phyloP scores from a whole-genome alignment of 2,113 vertebrate genomes.

The Pseudonaja textilis region DNA sequence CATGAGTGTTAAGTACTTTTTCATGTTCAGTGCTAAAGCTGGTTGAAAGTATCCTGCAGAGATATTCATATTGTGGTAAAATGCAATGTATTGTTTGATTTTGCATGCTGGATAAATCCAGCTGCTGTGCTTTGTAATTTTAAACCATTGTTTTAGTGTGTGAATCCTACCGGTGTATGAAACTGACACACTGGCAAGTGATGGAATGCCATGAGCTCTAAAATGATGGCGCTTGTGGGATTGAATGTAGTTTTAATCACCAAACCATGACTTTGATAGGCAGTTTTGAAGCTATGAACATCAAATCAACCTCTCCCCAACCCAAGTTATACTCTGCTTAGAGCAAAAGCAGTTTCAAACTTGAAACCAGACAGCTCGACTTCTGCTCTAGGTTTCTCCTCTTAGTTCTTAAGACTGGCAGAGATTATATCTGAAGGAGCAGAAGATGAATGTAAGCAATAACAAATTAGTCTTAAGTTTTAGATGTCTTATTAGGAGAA shows the following conservation, averaged over 20 bases:
- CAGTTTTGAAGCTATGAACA: not conserved
- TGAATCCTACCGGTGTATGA: not conserved
- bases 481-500: not conserved
- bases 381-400: not conserved
- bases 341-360: not conserved
- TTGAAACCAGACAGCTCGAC: not conserved
- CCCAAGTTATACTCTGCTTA: not conserved
- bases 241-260: not conserved
- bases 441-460: not conserved
- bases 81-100: not conserved
- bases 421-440: not conserved
- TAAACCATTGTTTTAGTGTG: not conserved
- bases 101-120: not conserved
- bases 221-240: not conserved
- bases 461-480: not conserved
- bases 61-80: not conserved
- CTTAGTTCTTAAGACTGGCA: not conserved
- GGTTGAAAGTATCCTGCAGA: not conserved
- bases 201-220: too few relatives aligned
- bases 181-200: not conserved
- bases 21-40: not conserved
- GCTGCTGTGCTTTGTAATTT: not conserved
- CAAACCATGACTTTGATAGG: not conserved
- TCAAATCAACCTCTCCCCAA: not conserved
- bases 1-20: not conserved